These are phyloP conservation scores for Pristionchus maxplancki DNA, from an alignment of 2,888 invertebrate genomes.

Conservation along the genomic window DNA sequence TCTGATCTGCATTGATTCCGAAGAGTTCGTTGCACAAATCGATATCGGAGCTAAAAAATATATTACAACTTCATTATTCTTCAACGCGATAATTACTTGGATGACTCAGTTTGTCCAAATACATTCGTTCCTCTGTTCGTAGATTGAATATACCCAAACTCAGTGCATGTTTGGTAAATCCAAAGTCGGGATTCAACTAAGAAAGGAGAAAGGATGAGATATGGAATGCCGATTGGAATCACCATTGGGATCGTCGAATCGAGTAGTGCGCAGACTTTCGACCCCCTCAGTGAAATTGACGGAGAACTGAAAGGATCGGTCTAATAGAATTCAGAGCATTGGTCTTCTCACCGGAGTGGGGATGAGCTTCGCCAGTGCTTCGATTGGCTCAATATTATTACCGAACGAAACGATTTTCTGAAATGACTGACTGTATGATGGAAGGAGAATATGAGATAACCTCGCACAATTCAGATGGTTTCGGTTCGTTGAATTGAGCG, in stretches of 20 bases:
- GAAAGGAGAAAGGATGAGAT: not conserved
- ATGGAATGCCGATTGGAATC: not conserved
- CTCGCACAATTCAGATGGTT: not conserved
- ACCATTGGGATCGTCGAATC: not conserved
- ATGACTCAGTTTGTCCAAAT: slow-evolving; percentile 11
- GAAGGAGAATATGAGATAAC: not conserved
- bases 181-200: not conserved
- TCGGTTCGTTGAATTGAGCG: not conserved
- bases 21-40: not conserved
- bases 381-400: not conserved
- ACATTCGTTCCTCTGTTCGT: slow-evolving; percentile 11
- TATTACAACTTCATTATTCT: not conserved
- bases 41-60: not conserved
- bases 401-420: not conserved
- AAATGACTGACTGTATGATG: not conserved
- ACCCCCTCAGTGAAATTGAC: not conserved
- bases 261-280: not conserved
- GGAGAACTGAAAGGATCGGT: not conserved
- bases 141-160: slow-evolving; percentile 27
- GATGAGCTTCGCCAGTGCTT: not conserved
- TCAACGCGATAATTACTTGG: not conserved
- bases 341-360: not conserved
- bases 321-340: not conserved
- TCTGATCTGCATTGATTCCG: slow-evolving; percentile 5
- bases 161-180: slow-evolving; percentile 35